Evolutionary conservation across 2,888 invertebrate species (phyloP).

Genomic region (Blastobasis lacticolella): DNA sequence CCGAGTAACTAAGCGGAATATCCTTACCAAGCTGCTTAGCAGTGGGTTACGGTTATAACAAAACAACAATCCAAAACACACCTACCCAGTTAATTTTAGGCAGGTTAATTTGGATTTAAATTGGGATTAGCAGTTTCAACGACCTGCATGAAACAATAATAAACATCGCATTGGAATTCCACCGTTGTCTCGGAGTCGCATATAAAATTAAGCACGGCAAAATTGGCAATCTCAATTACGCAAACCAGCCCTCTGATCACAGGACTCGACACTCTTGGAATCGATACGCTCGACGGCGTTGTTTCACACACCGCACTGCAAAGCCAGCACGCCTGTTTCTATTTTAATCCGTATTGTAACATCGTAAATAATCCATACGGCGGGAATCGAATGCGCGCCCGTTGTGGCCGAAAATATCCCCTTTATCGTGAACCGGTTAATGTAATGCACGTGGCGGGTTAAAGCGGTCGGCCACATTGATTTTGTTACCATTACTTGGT

Average conservation of each 20-base stretch:
- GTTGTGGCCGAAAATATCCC: conserved; percentile 22
- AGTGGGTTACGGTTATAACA: too few relatives aligned
- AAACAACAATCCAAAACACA: too few relatives aligned
- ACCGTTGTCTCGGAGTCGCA: conserved; percentile 2
- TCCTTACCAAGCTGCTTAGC: too few relatives aligned
- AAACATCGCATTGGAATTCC: conserved; percentile 8
- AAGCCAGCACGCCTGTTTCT: conserved; percentile 28
- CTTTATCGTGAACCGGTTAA: conserved; percentile 1
- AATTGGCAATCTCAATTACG: background rate
- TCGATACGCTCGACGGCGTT: background rate
- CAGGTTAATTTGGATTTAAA: too few relatives aligned
- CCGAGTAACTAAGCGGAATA: too few relatives aligned
- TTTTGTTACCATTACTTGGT: too few relatives aligned
- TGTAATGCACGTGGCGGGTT: background rate
- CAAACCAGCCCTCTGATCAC: background rate
- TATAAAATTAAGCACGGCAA: too few relatives aligned
- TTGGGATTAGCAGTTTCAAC: too few relatives aligned
- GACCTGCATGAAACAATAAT: too few relatives aligned
- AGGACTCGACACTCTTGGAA: background rate
- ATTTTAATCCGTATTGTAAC: conserved; percentile 41
- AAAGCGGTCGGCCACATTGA: too few relatives aligned
- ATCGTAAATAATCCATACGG: conserved; percentile 50
- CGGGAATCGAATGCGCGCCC: conserved; percentile 38
- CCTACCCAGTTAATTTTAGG: too few relatives aligned
- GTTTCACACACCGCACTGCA: conserved; percentile 6